phyloP scores from a whole-genome alignment of 2,888 invertebrate genomes.

The Danaus chrysippus region DNA sequence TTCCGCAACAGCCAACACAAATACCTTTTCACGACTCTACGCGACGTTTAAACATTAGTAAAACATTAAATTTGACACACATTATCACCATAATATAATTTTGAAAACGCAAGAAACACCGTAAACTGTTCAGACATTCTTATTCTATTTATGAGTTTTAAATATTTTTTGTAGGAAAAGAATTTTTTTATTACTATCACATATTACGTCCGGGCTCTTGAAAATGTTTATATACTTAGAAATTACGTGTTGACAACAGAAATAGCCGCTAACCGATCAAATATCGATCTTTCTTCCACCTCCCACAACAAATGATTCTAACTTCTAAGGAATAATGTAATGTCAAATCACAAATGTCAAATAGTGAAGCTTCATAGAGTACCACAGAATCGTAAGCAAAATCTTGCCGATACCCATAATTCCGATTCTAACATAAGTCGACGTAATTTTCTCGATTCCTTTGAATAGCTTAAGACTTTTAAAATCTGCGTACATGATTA shows the following conservation, averaged over 20 bases:
- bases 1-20: constrained; percentile 26
- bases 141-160: constrained; percentile 15
- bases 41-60: constrained; percentile 52
- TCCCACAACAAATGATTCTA: constrained; percentile 30
- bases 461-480: too few species aligned
- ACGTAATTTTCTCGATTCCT: background rate
- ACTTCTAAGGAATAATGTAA: constrained; percentile 12
- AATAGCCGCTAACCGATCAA: constrained; percentile 50
- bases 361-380: background rate
- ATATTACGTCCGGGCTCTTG: constrained; percentile 18
- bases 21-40: constrained; percentile 39
- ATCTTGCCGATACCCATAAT: background rate
- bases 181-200: constrained; percentile 21
- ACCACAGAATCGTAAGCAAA: background rate
- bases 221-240: constrained; percentile 34
- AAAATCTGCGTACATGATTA: too few species aligned
- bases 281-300: constrained; percentile 46
- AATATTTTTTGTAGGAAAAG: constrained; percentile 13
- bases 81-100: constrained; percentile 63
- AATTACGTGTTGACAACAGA: constrained; percentile 62
- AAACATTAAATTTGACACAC: constrained; percentile 74
- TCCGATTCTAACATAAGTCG: background rate
- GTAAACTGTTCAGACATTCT: constrained; percentile 32
- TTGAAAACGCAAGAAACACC: constrained; percentile 35
- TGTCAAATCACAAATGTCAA: constrained; percentile 14